These are phyloP conservation scores for Cephalotes varians DNA, from an alignment of 2,888 invertebrate genomes.

Conservation along the genomic window DNA sequence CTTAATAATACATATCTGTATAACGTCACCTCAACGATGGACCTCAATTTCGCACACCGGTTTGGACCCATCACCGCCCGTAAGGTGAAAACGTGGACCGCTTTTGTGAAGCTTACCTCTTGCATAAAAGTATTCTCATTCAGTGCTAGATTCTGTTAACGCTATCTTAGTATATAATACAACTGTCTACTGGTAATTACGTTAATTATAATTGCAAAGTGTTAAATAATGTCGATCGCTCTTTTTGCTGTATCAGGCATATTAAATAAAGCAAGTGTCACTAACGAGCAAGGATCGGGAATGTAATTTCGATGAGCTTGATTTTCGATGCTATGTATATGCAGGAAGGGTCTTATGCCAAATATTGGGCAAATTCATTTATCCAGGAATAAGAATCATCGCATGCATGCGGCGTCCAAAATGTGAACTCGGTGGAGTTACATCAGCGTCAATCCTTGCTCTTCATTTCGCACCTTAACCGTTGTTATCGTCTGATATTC, in stretches of 20 bases:
- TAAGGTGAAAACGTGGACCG: not conserved
- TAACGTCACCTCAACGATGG: not conserved
- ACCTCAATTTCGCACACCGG: not conserved
- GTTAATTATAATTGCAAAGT: conserved; percentile 8
- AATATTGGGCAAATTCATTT: too few species aligned
- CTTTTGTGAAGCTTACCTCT: conserved; percentile 18
- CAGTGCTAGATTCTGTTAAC: not conserved
- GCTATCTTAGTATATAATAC: not conserved
- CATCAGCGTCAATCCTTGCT: not conserved
- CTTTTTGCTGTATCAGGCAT: not conserved
- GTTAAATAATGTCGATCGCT: not conserved
- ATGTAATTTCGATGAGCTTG: not conserved
- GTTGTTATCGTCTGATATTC: not conserved
- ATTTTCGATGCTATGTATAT: not conserved
- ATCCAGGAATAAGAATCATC: not conserved
- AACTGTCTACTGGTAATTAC: not conserved
- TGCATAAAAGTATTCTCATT: conserved; percentile 19
- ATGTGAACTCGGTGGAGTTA: not conserved
- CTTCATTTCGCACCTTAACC: not conserved
- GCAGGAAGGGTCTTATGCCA: not conserved
- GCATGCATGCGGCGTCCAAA: not conserved
- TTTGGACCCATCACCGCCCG: not conserved
- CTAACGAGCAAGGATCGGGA: not conserved
- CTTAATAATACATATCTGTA: not conserved
- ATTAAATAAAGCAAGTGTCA: not conserved